Percentiles rank a stretch among this genome's conserved stretches.
phyloP scores from a whole-genome alignment of 2,888 invertebrate species.

The Drosophila gaucha region DNA sequence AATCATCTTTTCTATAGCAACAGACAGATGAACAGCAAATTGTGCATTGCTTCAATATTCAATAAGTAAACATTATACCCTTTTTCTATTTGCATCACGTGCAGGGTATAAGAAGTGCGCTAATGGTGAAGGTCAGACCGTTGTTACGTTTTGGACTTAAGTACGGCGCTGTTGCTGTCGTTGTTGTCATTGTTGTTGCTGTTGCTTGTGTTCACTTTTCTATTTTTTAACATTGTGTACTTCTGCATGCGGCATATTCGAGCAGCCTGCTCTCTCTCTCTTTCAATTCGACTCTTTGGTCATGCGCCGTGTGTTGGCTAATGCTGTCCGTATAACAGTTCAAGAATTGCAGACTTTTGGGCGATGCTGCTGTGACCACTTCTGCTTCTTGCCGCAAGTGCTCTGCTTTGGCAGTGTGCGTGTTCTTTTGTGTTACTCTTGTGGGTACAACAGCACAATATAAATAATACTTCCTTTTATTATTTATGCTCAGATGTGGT shows the following conservation, averaged over 20 bases:
- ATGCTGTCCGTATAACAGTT: constrained; percentile 67
- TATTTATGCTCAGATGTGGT: constrained; percentile 43
- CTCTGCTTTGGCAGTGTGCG: constrained; percentile 18
- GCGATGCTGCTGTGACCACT: constrained; percentile 43
- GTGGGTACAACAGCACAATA: constrained; percentile 50
- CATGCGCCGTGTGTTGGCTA: constrained; percentile 57
- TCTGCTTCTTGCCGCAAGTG: constrained; percentile 27
- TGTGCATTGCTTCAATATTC: not conserved
- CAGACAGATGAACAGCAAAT: not conserved
- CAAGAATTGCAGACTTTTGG: constrained; percentile 72
- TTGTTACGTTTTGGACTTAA: constrained; percentile 66
- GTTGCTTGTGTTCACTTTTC: constrained; percentile 27
- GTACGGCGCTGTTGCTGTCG: constrained; percentile 43
- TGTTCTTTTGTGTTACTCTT: constrained; percentile 54
- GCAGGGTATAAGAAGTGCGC: constrained; percentile 47
- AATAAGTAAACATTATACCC: not conserved
- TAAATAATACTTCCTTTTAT: constrained; percentile 31
- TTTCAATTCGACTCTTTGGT: constrained; percentile 25
- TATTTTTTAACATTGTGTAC: constrained; percentile 16
- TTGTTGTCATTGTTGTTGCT: constrained; percentile 33
- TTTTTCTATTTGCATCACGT: not conserved
- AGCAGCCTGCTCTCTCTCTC: constrained; percentile 4
- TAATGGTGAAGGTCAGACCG: constrained; percentile 76
- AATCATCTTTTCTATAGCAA: too few species aligned
- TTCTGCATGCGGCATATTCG: constrained; percentile 45